These are phyloP conservation scores for Platalea minor DNA, from an alignment of 2,797 vertebrate genomes.

Conservation along the genomic window DNA sequence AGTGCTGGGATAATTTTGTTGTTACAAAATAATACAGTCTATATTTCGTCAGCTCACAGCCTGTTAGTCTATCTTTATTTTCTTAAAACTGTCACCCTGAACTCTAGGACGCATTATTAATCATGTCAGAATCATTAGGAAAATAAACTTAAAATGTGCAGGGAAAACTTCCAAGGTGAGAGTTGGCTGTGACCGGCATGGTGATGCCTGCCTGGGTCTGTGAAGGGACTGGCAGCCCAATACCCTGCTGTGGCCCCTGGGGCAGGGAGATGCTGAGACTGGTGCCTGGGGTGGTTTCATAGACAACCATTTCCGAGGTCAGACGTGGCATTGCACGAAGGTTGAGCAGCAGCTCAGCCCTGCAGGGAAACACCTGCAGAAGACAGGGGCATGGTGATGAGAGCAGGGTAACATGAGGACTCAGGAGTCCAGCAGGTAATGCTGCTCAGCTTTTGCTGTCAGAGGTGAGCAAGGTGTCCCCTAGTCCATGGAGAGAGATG, in stretches of 20 bases:
- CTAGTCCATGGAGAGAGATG: not conserved
- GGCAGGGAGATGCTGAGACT: not conserved
- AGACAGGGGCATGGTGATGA: not conserved
- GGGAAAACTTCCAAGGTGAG: not conserved
- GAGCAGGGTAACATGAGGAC: not conserved
- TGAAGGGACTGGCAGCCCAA: not conserved
- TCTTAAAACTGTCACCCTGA: not conserved
- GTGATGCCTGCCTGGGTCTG: not conserved
- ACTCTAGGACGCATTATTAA: not conserved
- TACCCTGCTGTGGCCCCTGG: not conserved
- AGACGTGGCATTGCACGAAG: fast-evolving
- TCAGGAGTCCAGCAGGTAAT: not conserved
- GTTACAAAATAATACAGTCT: not conserved
- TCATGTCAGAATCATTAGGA: not conserved
- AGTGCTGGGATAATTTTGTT: not conserved
- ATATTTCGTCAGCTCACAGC: not conserved
- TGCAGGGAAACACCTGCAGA: not conserved
- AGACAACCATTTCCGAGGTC: not conserved
- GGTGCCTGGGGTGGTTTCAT: not conserved
- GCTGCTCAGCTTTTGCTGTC: not conserved
- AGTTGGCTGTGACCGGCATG: not conserved
- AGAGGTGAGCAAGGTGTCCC: not conserved
- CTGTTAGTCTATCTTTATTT: not conserved
- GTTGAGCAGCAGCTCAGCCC: not conserved
- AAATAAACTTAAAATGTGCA: not conserved